Percentiles rank a stretch among this genome's conserved stretches.
phyloP scores from a whole-genome alignment of 1,140 invertebrate species.

The Oncopeltus fasciatus region DNA sequence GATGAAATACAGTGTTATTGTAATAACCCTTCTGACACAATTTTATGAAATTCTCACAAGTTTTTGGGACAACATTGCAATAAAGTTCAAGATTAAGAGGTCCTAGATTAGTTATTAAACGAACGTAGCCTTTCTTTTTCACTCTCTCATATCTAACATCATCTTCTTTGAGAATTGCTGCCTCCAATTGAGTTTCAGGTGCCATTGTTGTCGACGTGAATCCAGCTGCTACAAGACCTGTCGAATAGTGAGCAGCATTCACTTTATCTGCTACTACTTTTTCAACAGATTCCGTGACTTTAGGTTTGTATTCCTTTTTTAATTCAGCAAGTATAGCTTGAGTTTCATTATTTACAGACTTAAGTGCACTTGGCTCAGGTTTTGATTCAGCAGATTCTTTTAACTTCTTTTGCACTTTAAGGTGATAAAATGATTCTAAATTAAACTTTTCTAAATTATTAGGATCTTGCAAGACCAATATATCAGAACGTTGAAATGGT shows the following conservation, averaged over 20 bases:
- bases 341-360: conserved; percentile 76
- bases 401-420: conserved; percentile 66
- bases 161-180: conserved; percentile 55
- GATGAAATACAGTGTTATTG: conserved; percentile 83
- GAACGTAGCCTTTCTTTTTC: conserved; percentile 94
- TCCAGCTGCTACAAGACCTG: conserved; percentile 86
- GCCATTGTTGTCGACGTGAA: conserved; percentile 95
- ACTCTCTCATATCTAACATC: conserved; percentile 32
- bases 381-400: conserved; percentile 65
- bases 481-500: conserved; percentile 77
- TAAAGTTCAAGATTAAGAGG: conserved; percentile 86
- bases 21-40: conserved; percentile 87
- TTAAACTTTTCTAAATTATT: conserved; percentile 87
- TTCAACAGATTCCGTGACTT: conserved; percentile 32
- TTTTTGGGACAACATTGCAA: conserved; percentile 81
- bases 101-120: conserved; percentile 79
- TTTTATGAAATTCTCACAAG: conserved; percentile 94
- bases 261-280: conserved; percentile 32
- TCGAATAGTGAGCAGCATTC: conserved; percentile 96
- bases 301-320: conserved; percentile 63
- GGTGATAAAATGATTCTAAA: conserved; percentile 83
- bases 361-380: conserved; percentile 46
- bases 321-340: conserved; percentile 76
- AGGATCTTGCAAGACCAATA: conserved; percentile 91
- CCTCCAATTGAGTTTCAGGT: conserved; percentile 68